Base-by-base conservation (phyloP, 2,888 invertebrate species). In the Leptinotarsa juncta region DNA sequence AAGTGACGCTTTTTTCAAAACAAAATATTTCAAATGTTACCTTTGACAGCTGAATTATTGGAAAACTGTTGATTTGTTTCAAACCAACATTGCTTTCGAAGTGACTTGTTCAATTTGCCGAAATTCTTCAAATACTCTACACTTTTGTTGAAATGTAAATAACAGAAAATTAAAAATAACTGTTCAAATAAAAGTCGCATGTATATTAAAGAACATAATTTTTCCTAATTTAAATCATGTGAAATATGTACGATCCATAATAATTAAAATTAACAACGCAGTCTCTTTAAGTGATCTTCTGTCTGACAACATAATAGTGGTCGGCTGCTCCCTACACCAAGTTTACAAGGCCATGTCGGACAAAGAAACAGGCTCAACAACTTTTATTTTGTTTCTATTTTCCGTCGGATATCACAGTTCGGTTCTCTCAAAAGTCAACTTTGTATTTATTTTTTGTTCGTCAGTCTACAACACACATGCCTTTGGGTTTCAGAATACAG, bases 321-420 rank as follows among this genome's bases (percentile, higher is more conserved):
- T 23, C 18, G 57, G 20, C 57, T 57, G 57, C 57, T 23, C 18
- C 23, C 4, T 14, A 57, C 57, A 57, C 20, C 15, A 26, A 23
- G 57, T 57, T 42, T 57, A 57, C 20, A 57, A 57, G 57, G 57
- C 57, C 57, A 57, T 57, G 23, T 14, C 57, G 23, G 23, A 57
- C 57, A 57, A 57, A 57, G 57, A 57, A 57, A 57, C 57, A 57
- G 57, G 57, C 57, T 57, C 23, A 57, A 57, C 57, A 57, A 57
- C 20, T 57, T 57, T 20, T 57, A 23, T 57, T 57, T 57, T 57
- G 57, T 57, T 57, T 57, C 20, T 57, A 57, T 57, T 57, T 57
- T 57, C 20, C 57, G 23, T 57, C 57, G 57, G 14, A 23, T 57
- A 57, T 26, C 23, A 57, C 23, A 57, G 23, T 20, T 57, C 23